phyloP scores from a whole-genome alignment of 2,888 invertebrate species.

The Alloplasta piceator region DNA sequence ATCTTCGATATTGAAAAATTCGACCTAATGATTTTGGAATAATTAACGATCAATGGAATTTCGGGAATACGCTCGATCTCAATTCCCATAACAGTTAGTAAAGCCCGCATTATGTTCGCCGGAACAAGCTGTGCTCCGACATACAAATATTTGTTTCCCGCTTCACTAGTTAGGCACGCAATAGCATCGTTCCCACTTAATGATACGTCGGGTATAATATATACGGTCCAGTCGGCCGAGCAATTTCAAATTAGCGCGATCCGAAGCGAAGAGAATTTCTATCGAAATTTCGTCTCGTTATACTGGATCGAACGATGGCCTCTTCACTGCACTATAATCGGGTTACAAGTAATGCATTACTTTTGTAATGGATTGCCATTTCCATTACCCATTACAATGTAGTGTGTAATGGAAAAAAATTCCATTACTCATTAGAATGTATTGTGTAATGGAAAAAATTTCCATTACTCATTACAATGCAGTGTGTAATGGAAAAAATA shows the following conservation, averaged over 20 bases:
- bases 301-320: not conserved
- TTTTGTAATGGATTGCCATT: too few species aligned
- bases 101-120: slow-evolving; percentile 32
- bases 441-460: too few species aligned
- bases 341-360: too few species aligned
- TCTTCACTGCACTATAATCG: too few species aligned
- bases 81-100: slow-evolving; percentile 23
- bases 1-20: too few species aligned
- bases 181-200: not conserved
- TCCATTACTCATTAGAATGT: too few species aligned
- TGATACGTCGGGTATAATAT: not conserved
- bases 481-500: too few species aligned
- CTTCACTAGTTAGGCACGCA: slow-evolving; percentile 16
- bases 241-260: slow-evolving; percentile 34
- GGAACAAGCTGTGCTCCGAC: slow-evolving; percentile 25
- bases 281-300: slow-evolving; percentile 36
- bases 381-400: too few species aligned
- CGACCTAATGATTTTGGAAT: too few species aligned
- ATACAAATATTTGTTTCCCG: slow-evolving; percentile 51
- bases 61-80: not conserved
- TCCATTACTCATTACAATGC: too few species aligned
- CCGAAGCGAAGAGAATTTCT: slow-evolving; percentile 31
- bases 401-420: too few species aligned
- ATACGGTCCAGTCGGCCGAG: slow-evolving; percentile 10
- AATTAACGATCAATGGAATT: slow-evolving; percentile 9